Conservation (phyloP, 2,888 invertebrate species). For the Nephrotoma guestfalica region DNA sequence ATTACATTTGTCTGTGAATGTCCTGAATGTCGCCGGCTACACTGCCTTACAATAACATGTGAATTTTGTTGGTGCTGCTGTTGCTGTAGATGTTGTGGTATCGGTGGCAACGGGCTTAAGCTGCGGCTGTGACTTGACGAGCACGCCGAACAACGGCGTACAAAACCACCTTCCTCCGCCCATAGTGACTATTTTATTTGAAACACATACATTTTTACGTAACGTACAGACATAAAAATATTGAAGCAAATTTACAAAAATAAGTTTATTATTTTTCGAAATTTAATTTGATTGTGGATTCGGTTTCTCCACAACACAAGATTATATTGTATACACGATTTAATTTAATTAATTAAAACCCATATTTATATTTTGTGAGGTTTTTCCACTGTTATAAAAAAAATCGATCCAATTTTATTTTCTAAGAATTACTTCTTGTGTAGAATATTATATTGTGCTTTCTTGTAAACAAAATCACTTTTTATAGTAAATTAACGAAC, state of each 20-base stretch:
- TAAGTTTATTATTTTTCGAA: no score
- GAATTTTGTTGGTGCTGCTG: neutral
- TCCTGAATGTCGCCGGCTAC: neutral
- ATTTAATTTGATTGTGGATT: no score
- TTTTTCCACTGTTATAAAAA: no score
- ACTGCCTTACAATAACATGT: neutral
- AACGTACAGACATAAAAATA: neutral
- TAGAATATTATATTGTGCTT: no score
- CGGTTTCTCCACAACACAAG: no score
- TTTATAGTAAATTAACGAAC: no score
- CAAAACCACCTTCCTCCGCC: neutral
- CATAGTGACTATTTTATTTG: neutral
- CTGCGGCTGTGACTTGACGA: neutral
- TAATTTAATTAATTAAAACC: neutral
- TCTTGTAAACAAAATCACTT: no score
- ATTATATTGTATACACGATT: no score
- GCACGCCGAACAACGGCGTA: conserved; percentile 9
- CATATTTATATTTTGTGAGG: neutral
- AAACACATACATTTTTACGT: neutral
- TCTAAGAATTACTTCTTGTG: no score
- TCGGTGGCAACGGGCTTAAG: neutral
- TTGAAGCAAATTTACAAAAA: neutral
- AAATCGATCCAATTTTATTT: no score
- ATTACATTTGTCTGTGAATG: neutral
- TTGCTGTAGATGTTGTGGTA: neutral